A percentile compares a stretch with the other conserved stretches of the same genome.
phyloP scores from a whole-genome alignment of 2,888 invertebrate species.

The Lasius platythorax region DNA sequence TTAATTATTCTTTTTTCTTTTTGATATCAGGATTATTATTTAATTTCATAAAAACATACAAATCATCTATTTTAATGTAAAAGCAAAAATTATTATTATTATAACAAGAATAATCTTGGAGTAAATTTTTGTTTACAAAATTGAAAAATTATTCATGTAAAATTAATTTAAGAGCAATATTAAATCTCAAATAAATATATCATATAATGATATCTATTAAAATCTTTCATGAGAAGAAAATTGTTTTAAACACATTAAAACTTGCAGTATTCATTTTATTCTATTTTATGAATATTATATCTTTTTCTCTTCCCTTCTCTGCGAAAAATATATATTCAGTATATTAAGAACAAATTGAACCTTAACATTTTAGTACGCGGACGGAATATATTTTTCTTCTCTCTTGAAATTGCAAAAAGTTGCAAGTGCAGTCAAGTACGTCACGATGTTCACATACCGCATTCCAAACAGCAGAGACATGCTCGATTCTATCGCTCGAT shows the following conservation, averaged over 20 bases:
- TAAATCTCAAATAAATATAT: background rate
- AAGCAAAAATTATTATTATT: background rate
- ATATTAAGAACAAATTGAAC: background rate
- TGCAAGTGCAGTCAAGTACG: background rate
- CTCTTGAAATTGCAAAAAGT: conserved; percentile 1
- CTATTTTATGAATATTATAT: background rate
- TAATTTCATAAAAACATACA: background rate
- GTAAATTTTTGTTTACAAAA: conserved; percentile 1
- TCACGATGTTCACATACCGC: background rate
- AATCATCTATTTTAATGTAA: background rate
- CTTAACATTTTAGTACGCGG: background rate
- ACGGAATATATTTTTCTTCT: background rate
- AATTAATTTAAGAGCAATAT: background rate
- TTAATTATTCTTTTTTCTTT: background rate
- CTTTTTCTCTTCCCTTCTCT: background rate
- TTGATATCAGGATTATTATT: background rate
- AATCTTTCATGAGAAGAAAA: background rate
- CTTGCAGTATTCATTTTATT: background rate
- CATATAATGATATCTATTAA: background rate
- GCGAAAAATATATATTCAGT: background rate
- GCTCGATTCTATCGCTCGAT: background rate
- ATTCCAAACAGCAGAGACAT: conserved; percentile 18
- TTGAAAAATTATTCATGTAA: background rate
- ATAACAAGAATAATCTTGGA: background rate
- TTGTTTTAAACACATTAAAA: background rate